Base-by-base conservation (phyloP, 1,140 invertebrate genomes). In the Liolophura sinensis region DNA sequence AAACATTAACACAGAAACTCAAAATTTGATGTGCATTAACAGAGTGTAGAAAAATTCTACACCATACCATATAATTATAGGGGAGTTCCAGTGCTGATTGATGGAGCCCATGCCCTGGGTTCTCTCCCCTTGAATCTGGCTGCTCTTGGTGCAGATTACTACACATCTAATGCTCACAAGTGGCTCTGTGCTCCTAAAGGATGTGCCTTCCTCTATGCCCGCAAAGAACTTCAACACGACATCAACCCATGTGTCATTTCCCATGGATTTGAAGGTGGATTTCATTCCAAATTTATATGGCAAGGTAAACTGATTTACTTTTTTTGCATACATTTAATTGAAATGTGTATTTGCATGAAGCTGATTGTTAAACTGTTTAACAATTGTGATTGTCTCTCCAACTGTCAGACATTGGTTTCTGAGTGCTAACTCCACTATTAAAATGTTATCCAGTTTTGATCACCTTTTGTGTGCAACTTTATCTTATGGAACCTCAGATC, bases 231-330 rank as follows among this genome's bases (percentile, higher is more conserved):
- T 12, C 75, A 82, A 63, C 14, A 57, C 9, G 60, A 61, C 31
- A 74, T 76, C 9, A 63, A 72, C 61, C 80, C 83, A 51, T 66
- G 77, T 12, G 64, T 83, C 49, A 71, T 80, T 49, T 85, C 83
- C 16, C 81, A 83, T 77, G 83, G 83, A 18, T 79, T 78, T 75
- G 80, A 77, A 6, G 76, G 73, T 46, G 83, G 83, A 7, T 83
- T 83, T 63, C 78, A 71, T 67, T 81, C 82, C 25, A 80, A 84
- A 57, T 85, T 84, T 69, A 78, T 83, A 18, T 85, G 83, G 83
- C 64, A 81, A 76, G 83, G 82, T 81, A 69, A 65, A 50, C 18
- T 56, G 16, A 59, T 59, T 54, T 24, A 7, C 3, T 54, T 24
- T 54, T 12, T 54, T 12, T 54, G n/a, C 3, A 4, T 54, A 4